Conservation (phyloP, 2,113 vertebrate genomes). For the Chloropsis cyanopogon region DNA sequence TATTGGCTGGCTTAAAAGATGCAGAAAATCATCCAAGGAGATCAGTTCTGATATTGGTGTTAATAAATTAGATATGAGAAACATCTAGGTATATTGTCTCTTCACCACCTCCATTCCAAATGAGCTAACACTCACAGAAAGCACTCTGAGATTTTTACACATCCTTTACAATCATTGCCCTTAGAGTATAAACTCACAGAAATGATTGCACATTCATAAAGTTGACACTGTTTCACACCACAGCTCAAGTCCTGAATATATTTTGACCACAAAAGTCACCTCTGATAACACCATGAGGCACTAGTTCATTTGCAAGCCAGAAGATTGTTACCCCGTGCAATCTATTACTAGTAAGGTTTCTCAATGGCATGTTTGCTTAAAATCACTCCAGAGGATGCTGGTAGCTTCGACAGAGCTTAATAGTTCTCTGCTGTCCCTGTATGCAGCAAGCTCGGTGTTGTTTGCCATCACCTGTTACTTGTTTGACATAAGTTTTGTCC, state of each 20-base stretch:
- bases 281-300: not conserved
- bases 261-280: not conserved
- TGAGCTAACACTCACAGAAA: not conserved
- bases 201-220: not conserved
- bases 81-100: not conserved
- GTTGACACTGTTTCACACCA: not conserved
- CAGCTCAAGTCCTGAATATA: not conserved
- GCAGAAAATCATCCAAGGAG: not conserved
- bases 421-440: not conserved
- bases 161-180: not conserved
- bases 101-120: not conserved
- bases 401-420: not conserved
- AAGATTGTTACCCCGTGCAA: not conserved
- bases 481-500: not conserved
- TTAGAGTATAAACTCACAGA: not conserved
- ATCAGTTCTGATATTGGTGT: not conserved
- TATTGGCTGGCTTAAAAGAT: not conserved
- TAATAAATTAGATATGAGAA: not conserved
- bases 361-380: conserved; percentile 3
- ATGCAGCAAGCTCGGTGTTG: not conserved
- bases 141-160: not conserved
- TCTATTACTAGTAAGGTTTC: not conserved
- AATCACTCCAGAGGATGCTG: not conserved
- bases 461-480: not conserved
- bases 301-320: not conserved